Base-by-base conservation (phyloP, 37 sponge, comb jelly and placozoan species). In the Halichondria panicea region DNA sequence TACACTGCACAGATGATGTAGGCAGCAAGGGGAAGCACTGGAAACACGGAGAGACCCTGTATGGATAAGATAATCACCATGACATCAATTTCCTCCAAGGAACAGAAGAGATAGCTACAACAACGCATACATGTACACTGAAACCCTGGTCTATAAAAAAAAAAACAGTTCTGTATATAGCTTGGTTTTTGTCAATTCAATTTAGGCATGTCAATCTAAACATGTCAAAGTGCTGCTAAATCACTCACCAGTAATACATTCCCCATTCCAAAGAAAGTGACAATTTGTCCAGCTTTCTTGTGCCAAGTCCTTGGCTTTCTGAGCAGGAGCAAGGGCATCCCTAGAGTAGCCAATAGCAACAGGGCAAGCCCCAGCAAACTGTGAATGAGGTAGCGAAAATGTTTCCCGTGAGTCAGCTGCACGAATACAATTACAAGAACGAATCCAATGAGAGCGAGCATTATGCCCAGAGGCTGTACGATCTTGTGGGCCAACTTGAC, bases 201-300 rank as follows among this genome's bases (percentile, higher is more conserved):
- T n/a, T n/a, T n/a, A n/a, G n/a, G n/a, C n/a, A n/a, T n/a, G n/a
- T n/a, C n/a, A n/a, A n/a, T n/a, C n/a, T n/a, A n/a, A n/a, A n/a
- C n/a, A n/a, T n/a, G n/a, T n/a, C n/a, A n/a, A n/a, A n/a, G n/a
- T n/a, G n/a, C n/a, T 48, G 52, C 15, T 48, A 48, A 15, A 18
- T 48, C 15, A 18, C 80, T 74, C 58, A 87, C 88, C 77, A 80
- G 35, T 4, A 81, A 39, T 21, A 80, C 75, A 70, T 81, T 68
- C 4, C 28, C 59, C 75, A 88, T 68, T 15, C 88, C 88, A 81
- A 70, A 78, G 59, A 76, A 63, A 24, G 40, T 74, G 37, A 81
- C 45, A 21, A 77, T 18, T 24, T 82, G 66, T 44, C 88, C 83
- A 55, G 55, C 31, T 31, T 69, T 64, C 53, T 54, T 36, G 75